These are phyloP conservation scores for Gymnocypris eckloni DNA, from an alignment of 2,797 vertebrate species.

Conservation along the genomic window DNA sequence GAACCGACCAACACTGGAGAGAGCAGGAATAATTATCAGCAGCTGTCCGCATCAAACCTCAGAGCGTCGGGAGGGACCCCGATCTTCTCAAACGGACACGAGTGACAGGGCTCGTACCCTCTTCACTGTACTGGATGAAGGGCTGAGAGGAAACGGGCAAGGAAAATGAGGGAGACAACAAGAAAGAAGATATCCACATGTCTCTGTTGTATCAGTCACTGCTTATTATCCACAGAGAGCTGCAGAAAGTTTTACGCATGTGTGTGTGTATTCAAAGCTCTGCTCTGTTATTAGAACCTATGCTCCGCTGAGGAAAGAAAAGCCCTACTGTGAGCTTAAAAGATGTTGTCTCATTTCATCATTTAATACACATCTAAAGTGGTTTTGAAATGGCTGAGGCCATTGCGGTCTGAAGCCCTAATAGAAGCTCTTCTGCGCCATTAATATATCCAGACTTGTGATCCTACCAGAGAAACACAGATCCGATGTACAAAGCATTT, in stretches of 20 bases:
- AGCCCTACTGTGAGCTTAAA: constrained; percentile 79
- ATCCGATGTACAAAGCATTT: constrained; percentile 77
- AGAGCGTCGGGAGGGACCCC: constrained; percentile 14
- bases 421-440: constrained; percentile 78
- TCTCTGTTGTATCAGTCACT: constrained; percentile 69
- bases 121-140: not conserved
- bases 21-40: constrained; percentile 40
- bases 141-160: constrained; percentile 24
- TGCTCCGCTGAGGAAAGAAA: constrained; percentile 78
- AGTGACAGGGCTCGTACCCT: constrained; percentile 5
- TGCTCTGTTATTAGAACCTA: constrained; percentile 79
- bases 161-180: constrained; percentile 35
- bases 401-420: constrained; percentile 77
- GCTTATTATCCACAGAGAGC: constrained; percentile 76
- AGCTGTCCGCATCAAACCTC: constrained; percentile 47
- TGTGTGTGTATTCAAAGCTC: constrained; percentile 75
- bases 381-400: constrained; percentile 81
- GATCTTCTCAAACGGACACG: not conserved
- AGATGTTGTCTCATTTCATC: constrained; percentile 82
- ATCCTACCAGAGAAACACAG: constrained; percentile 73
- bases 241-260: constrained; percentile 70
- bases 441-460: constrained; percentile 80
- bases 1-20: constrained; percentile 3
- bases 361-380: constrained; percentile 85
- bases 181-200: constrained; percentile 55